phyloP scores from a whole-genome alignment of 2,888 invertebrate genomes.

The Neoitamus cyanurus region DNA sequence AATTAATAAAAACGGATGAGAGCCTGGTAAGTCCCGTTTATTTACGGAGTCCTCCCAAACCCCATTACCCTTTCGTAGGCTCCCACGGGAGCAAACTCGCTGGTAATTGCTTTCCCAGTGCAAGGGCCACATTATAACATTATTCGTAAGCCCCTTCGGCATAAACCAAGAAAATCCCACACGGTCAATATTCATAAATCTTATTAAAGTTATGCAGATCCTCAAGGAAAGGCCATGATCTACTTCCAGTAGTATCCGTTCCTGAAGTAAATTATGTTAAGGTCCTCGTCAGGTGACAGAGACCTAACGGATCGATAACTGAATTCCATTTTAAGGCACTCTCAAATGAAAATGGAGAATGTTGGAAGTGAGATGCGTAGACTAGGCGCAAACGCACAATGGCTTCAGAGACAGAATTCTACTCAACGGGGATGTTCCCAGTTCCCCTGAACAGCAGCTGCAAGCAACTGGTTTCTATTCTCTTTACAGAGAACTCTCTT shows the following conservation, averaged over 20 bases:
- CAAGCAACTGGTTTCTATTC: not conserved
- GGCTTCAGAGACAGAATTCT: not conserved
- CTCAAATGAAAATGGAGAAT: not conserved
- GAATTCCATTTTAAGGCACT: slow-evolving; percentile 6
- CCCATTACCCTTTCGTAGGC: not conserved
- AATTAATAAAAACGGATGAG: slow-evolving; percentile 20
- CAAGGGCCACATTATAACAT: not conserved
- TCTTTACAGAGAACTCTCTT: not conserved
- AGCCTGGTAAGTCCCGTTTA: slow-evolving; percentile 2
- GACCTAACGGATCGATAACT: slow-evolving; percentile 26
- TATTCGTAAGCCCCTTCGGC: not conserved
- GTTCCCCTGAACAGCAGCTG: not conserved
- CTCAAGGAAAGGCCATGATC: not conserved
- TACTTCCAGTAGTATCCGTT: not conserved
- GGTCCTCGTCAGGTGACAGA: slow-evolving; percentile 37
- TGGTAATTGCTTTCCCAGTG: slow-evolving; percentile 1
- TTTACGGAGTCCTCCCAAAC: not conserved
- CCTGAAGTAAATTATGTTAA: slow-evolving; percentile 26
- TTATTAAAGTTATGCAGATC: slow-evolving; percentile 11
- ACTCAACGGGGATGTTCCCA: not conserved
- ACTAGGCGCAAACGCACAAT: not conserved
- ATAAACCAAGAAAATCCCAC: slow-evolving; percentile 19
- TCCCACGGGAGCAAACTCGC: not conserved
- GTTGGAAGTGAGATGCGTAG: not conserved
- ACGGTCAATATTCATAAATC: slow-evolving; percentile 28